Evolutionary conservation across 1,140 invertebrate genomes (phyloP).

Genomic region (Ceratosolen fusciceps): DNA sequence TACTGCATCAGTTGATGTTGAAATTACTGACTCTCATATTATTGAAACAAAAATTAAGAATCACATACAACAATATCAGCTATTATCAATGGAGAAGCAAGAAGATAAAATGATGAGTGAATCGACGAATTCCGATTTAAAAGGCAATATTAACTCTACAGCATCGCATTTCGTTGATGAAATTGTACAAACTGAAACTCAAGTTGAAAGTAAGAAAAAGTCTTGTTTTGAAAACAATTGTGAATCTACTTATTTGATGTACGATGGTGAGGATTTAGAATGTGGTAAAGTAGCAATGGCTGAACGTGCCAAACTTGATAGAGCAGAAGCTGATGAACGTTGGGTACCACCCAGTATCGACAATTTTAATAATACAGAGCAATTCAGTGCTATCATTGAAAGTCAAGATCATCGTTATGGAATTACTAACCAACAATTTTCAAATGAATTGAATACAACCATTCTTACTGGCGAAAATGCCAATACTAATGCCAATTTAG

Average conservation of each 20-base stretch:
- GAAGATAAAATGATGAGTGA: neutral
- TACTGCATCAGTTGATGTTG: constrained; percentile 51
- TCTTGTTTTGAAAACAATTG: constrained; percentile 60
- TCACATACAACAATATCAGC: neutral
- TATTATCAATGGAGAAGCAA: constrained; percentile 34
- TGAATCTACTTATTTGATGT: constrained; percentile 56
- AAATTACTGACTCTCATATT: constrained; percentile 45
- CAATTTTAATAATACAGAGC: constrained; percentile 66
- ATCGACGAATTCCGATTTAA: neutral
- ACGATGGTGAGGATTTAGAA: constrained; percentile 61
- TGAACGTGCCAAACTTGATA: constrained; percentile 70
- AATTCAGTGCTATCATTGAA: constrained; percentile 67
- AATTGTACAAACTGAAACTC: constrained; percentile 33
- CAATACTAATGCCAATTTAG: constrained; percentile 52
- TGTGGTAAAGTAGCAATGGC: constrained; percentile 63
- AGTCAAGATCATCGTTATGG: constrained; percentile 66
- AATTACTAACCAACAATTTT: constrained; percentile 57
- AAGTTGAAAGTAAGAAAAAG: constrained; percentile 63
- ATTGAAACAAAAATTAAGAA: constrained; percentile 28
- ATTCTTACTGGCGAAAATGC: constrained; percentile 59
- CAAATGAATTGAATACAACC: constrained; percentile 59
- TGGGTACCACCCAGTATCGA: constrained; percentile 76
- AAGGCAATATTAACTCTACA: constrained; percentile 28
- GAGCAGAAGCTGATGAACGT: constrained; percentile 75
- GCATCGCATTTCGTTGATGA: neutral